Base-by-base conservation (phyloP, 2,113 vertebrate species). In the Macroglossus sobrinus region DNA sequence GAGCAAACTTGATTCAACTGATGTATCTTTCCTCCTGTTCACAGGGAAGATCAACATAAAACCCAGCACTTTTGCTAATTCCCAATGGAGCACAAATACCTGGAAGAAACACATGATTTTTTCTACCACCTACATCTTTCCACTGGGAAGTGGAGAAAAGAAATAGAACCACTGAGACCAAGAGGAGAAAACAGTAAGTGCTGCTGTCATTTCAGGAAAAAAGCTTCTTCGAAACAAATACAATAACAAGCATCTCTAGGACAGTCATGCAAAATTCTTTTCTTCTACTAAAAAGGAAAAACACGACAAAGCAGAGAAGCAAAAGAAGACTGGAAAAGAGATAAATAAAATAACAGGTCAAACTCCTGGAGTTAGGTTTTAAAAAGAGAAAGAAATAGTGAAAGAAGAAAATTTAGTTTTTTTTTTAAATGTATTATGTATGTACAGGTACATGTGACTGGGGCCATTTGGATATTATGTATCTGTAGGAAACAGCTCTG, bases 151-250 rank as follows among this genome's bases (percentile, higher is more conserved):
- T 71, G 21, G 22, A n/a, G 19, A 53, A 89, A n/a, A 45, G 57
- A 89, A 96, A 93, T 75, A 96, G 78, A 97, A 79, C 85, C 89
- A 71, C 0, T 55, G 96, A 96, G 93, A 96, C 93, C 43, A 53
- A 61, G 84, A 79, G 26, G 38, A 92, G 53, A 63, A 78, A 82
- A 96, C 88, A 97, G 94, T 95, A 96, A 94, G 76, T 33, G 19
- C 64, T 87, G 92, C 81, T 15, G 2, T 95, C 68, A 91, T n/a
- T 69, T 38, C 63, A 79, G 72, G 85, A 75, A 81, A 95, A 93
- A 89, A 75, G 68, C 63, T 91, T 97, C 95, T 97, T 94, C 64
- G 91, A 96, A 95, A 95, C 80, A 96, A 96, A 82, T 94, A 68
- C 79, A 93, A 75, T 81, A 88, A 89, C 84, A 94, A 93, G 55